A percentile compares a stretch with the other conserved stretches of the same genome.
Conservation (phyloP, 1,140 invertebrate genomes). For the Cotesia typhae region DNA sequence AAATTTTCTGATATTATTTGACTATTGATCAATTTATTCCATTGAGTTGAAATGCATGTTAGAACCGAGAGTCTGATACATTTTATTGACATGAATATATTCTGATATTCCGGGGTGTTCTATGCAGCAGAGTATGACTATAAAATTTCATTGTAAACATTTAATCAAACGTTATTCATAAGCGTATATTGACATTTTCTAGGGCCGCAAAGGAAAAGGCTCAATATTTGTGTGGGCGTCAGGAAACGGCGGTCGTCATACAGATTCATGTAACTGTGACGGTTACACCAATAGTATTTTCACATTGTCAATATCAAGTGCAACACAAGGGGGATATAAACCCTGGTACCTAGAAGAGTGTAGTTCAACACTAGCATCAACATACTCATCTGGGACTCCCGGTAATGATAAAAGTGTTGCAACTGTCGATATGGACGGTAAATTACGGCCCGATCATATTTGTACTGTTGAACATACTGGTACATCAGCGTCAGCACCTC, state of each 20-base stretch:
- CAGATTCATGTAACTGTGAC: conserved; percentile 98
- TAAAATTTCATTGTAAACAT: conserved; percentile 30
- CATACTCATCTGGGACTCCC: conserved; percentile 94
- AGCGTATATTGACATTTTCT: conserved; percentile 21
- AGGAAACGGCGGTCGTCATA: conserved; percentile 95
- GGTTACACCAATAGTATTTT: conserved; percentile 99
- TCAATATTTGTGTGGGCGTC: conserved; percentile 99
- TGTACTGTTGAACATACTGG: conserved; percentile 90
- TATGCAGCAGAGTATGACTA: background rate
- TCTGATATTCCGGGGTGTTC: background rate
- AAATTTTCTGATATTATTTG: too few species aligned
- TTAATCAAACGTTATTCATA: conserved; percentile 27
- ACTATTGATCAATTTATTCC: too few species aligned
- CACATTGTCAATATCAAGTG: conserved; percentile 96
- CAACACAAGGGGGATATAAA: conserved; percentile 94
- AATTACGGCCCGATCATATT: conserved; percentile 82
- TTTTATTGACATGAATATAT: too few species aligned
- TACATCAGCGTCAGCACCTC: conserved; percentile 93
- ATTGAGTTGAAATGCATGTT: too few species aligned
- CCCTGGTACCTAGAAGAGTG: conserved; percentile 99
- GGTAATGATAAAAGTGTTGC: conserved; percentile 94
- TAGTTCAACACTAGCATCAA: conserved; percentile 94
- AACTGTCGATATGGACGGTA: conserved; percentile 94
- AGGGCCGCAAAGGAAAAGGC: conserved; percentile 94
- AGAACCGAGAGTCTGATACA: too few species aligned